Percentiles rank a stretch among this genome's conserved stretches.
Conservation (phyloP, 1,140 invertebrate genomes). For the Polypedilum pembai region DNA sequence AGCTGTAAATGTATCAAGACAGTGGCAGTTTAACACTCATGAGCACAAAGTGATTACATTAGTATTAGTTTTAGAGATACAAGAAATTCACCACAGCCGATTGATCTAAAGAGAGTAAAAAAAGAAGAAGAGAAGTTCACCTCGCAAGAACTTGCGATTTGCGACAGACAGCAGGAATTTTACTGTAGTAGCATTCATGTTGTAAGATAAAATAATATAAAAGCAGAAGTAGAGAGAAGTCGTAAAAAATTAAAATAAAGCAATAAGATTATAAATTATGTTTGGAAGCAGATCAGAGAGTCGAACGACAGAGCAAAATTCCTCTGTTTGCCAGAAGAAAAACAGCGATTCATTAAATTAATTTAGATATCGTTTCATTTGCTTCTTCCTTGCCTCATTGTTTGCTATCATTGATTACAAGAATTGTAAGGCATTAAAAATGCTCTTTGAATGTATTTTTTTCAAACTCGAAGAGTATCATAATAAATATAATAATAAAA, state of each 20-base stretch:
- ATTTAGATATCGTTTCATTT: neutral
- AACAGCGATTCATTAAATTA: conserved; percentile 7
- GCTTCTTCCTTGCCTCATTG: neutral
- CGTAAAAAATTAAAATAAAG: conserved; percentile 1
- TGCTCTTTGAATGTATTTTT: neutral
- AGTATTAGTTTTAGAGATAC: no score
- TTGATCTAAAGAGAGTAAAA: no score
- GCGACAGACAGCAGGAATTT: no score
- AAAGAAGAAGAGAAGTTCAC: no score
- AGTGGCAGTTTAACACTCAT: no score
- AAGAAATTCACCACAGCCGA: no score
- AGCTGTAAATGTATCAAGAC: no score
- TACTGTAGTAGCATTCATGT: neutral
- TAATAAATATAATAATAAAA: conserved; percentile 9
- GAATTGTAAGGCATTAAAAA: neutral
- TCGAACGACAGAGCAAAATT: neutral
- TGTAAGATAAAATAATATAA: neutral
- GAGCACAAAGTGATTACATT: no score
- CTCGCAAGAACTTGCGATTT: no score
- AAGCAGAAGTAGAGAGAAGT: neutral
- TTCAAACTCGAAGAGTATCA: neutral
- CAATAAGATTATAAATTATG: conserved; percentile 2
- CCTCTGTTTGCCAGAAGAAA: neutral
- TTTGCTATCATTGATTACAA: neutral
- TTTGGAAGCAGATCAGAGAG: neutral